These are phyloP conservation scores for Cotesia congregata DNA, from an alignment of 2,888 invertebrate genomes.

Conservation along the genomic window DNA sequence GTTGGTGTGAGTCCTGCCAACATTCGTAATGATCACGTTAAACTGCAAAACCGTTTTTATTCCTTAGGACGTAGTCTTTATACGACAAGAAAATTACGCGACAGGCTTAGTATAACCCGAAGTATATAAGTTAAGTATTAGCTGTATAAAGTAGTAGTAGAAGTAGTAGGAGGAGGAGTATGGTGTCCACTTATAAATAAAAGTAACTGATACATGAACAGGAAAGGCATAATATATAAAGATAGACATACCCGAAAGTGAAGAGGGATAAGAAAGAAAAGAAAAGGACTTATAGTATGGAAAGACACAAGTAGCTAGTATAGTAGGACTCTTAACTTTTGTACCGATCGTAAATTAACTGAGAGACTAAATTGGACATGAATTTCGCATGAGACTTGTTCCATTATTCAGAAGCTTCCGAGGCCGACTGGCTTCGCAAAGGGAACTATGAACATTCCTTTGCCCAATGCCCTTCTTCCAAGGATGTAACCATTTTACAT, in stretches of 20 bases:
- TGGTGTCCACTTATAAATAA: too few relatives aligned
- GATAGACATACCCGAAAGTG: conserved; percentile 2
- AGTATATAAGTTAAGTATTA: neutral
- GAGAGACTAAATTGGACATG: conserved; percentile 59
- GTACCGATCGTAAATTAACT: conserved; percentile 58
- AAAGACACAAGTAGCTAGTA: conserved; percentile 5
- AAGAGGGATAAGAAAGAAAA: conserved; percentile 18
- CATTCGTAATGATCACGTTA: conserved; percentile 28
- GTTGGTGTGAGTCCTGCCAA: conserved; percentile 30
- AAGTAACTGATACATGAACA: neutral
- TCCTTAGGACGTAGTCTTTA: too few relatives aligned
- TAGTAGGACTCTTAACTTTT: conserved; percentile 48
- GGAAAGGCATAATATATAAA: conserved; percentile 17
- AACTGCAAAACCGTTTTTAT: neutral
- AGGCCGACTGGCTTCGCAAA: conserved; percentile 28
- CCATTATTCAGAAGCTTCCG: conserved; percentile 54
- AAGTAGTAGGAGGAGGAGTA: too few relatives aligned
- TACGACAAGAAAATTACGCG: neutral
- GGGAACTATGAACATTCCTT: conserved; percentile 23
- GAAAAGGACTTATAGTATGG: neutral
- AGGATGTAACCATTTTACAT: conserved; percentile 14
- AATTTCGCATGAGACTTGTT: conserved; percentile 59
- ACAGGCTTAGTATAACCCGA: neutral
- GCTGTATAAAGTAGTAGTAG: neutral
- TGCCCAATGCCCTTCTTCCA: conserved; percentile 14